These are phyloP conservation scores for Epistrophella euchroma DNA, from an alignment of 2,888 invertebrate genomes.

Conservation along the genomic window DNA sequence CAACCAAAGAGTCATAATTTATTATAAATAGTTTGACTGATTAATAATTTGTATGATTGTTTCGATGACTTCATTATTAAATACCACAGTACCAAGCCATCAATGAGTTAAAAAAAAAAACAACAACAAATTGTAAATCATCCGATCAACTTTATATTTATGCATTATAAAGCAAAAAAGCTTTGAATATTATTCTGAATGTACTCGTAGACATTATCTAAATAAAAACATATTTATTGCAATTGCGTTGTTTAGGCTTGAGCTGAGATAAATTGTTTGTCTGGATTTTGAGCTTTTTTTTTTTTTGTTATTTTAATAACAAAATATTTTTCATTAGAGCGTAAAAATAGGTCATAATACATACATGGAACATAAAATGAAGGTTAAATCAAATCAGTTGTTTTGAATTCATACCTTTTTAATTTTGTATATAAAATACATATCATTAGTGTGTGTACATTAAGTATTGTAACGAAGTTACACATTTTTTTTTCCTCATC, in stretches of 20 bases:
- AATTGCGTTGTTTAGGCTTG: conserved; percentile 5
- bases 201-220: background rate
- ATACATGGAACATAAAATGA: too few relatives aligned
- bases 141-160: background rate
- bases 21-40: background rate
- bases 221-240: background rate
- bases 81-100: too few relatives aligned
- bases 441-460: too few relatives aligned
- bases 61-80: conserved; percentile 8
- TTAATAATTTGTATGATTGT: conserved; percentile 4
- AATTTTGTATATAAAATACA: too few relatives aligned
- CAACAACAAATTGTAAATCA: background rate
- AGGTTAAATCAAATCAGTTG: too few relatives aligned
- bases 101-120: background rate
- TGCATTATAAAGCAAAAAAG: background rate
- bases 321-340: background rate
- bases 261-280: background rate
- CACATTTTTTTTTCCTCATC: too few relatives aligned
- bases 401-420: too few relatives aligned
- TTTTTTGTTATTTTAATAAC: background rate
- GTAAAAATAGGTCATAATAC: background rate
- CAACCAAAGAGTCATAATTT: background rate
- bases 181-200: conserved; percentile 2
- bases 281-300: background rate
- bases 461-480: too few relatives aligned